Evolutionary conservation across 2,113 vertebrate genomes (phyloP).

Genomic region (Nanorana parkeri): DNA sequence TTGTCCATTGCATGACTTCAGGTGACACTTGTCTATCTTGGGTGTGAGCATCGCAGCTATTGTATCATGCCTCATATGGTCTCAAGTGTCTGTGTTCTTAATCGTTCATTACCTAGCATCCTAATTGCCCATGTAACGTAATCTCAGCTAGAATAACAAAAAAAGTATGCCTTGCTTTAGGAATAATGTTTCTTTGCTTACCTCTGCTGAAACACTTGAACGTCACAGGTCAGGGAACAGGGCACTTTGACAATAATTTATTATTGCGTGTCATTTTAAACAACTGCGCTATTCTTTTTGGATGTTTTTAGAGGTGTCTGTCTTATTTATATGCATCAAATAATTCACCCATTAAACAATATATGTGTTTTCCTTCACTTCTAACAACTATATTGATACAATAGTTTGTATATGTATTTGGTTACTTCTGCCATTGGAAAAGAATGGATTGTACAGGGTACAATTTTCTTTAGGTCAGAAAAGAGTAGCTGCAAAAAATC

Average conservation of each 20-base stretch:
- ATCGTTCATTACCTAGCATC: slow-evolving; percentile 2
- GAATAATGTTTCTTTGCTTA: not conserved
- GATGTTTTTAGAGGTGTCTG: not conserved
- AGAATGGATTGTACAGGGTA: not conserved
- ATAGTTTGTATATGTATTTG: not conserved
- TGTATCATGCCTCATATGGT: not conserved
- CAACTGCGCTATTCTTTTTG: not conserved
- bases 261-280: not conserved
- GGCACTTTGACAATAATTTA: not conserved
- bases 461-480: not conserved
- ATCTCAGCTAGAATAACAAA: slow-evolving; percentile 14
- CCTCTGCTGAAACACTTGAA: not conserved
- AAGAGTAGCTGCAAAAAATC: slow-evolving; percentile 10
- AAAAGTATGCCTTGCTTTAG: not conserved
- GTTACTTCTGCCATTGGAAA: not conserved
- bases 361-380: not conserved
- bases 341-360: not conserved
- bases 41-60: slow-evolving; percentile 10
- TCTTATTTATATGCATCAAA: not conserved
- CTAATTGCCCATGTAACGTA: slow-evolving; percentile 22
- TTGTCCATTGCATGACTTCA: not conserved
- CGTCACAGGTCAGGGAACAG: not conserved
- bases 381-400: too few species aligned
- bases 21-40: not conserved
- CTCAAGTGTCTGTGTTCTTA: slow-evolving; percentile 20